These are phyloP conservation scores for Petroica traversi DNA, from an alignment of 2,113 vertebrate genomes.

Conservation along the genomic window DNA sequence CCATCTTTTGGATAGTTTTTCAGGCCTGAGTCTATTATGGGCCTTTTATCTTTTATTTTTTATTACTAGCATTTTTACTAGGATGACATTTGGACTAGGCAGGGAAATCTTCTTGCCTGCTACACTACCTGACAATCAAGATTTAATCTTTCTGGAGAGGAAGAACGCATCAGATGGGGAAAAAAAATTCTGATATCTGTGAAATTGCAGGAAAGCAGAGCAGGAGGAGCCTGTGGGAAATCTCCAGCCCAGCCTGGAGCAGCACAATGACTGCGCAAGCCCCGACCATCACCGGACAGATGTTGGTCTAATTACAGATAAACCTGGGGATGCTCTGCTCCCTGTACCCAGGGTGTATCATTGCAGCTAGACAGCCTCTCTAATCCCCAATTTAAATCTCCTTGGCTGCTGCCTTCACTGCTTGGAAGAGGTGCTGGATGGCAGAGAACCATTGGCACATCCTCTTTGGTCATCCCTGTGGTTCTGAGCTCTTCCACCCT, in stretches of 20 bases:
- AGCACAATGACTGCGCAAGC: neutral
- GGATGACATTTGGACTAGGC: slow-evolving; percentile 18
- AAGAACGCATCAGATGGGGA: neutral
- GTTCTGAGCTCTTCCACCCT: neutral
- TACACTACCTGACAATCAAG: neutral
- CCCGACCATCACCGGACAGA: accelerated
- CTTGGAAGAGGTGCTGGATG: neutral
- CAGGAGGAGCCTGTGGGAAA: neutral
- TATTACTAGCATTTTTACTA: neutral
- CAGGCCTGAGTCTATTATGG: neutral
- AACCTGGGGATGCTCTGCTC: neutral
- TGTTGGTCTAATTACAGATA: neutral
- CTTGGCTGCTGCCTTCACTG: neutral
- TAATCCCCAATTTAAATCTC: slow-evolving; percentile 15
- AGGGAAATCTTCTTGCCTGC: too few species aligned
- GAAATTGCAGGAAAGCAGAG: neutral
- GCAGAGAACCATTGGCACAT: neutral
- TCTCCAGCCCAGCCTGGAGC: neutral
- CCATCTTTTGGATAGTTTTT: slow-evolving; percentile 29
- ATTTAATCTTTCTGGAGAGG: slow-evolving; percentile 9
- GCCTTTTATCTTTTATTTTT: neutral
- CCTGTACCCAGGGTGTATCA: neutral
- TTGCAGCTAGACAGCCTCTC: neutral
- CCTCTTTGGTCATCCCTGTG: neutral
- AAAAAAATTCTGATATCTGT: neutral